Evolutionary conservation across 2,888 invertebrate genomes (phyloP).

Genomic region (Acleris emargana): DNA sequence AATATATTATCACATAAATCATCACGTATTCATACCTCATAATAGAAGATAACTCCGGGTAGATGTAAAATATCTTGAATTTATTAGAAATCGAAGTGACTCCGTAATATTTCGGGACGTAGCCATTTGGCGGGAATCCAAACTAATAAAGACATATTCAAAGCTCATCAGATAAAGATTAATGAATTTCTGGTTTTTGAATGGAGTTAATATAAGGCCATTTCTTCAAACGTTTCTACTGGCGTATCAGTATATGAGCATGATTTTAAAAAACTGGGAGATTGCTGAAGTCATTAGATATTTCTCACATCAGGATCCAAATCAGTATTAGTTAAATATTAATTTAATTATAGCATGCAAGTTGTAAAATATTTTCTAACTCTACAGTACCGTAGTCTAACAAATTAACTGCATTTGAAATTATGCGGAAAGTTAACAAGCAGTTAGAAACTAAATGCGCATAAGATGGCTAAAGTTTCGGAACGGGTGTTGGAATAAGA

Average conservation of each 20-base stretch:
- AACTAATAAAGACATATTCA: constrained; percentile 21
- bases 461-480: neutral
- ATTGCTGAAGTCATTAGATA: no score
- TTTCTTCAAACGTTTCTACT: no score
- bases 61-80: neutral
- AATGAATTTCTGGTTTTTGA: constrained; percentile 3
- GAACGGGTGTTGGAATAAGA: constrained; percentile 1
- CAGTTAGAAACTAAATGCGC: constrained; percentile 1
- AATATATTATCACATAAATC: neutral
- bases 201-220: neutral
- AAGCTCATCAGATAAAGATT: constrained; percentile 6
- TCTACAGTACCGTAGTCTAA: neutral
- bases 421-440: constrained; percentile 6
- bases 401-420: constrained; percentile 11
- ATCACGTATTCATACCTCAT: constrained; percentile 8
- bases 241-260: no score
- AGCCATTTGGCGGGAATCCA: constrained; percentile 19
- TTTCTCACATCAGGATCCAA: no score
- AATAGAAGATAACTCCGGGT: constrained; percentile 2
- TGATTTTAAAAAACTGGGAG: no score
- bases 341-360: neutral
- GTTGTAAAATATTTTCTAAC: neutral
- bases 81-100: constrained; percentile 3
- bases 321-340: no score
- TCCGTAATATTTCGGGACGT: constrained; percentile 7